phyloP scores from a whole-genome alignment of 2,888 invertebrate genomes.

The Phragmatobia fuliginosa region DNA sequence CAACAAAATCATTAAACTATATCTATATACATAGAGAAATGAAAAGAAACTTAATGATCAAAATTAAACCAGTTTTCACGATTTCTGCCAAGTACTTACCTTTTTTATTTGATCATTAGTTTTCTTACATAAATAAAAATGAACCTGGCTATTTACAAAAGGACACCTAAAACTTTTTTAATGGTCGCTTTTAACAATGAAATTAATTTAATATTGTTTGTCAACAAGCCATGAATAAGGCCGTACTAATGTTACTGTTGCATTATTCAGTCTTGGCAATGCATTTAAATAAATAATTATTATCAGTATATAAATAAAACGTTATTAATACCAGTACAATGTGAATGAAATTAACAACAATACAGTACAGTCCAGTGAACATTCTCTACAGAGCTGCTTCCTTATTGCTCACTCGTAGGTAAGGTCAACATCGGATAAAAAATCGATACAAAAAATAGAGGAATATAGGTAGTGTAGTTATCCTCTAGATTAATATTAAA shows the following conservation, averaged over 20 bases:
- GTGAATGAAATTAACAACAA: conserved; percentile 24
- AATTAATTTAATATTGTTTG: neutral
- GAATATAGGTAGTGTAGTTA: neutral
- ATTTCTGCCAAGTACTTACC: too few relatives aligned
- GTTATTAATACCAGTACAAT: conserved; percentile 12
- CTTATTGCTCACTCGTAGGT: conserved; percentile 40
- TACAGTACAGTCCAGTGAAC: conserved; percentile 22
- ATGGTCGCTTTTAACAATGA: neutral
- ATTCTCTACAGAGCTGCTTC: conserved; percentile 40
- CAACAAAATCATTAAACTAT: neutral
- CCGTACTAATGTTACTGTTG: neutral
- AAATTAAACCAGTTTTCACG: neutral
- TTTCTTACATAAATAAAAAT: too few relatives aligned
- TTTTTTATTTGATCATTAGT: too few relatives aligned
- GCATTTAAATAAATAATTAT: conserved; percentile 32
- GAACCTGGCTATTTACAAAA: neutral
- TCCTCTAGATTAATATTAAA: conserved; percentile 2
- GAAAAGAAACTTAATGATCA: neutral
- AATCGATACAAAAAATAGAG: conserved; percentile 7
- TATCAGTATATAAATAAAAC: conserved; percentile 27
- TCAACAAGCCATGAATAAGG: neutral
- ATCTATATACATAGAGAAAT: neutral
- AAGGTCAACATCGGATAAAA: conserved; percentile 47
- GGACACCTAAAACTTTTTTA: too few relatives aligned
- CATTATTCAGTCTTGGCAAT: conserved; percentile 18